phyloP scores from a whole-genome alignment of 2,797 vertebrate genomes.

The Paramormyrops hopkinsi region DNA sequence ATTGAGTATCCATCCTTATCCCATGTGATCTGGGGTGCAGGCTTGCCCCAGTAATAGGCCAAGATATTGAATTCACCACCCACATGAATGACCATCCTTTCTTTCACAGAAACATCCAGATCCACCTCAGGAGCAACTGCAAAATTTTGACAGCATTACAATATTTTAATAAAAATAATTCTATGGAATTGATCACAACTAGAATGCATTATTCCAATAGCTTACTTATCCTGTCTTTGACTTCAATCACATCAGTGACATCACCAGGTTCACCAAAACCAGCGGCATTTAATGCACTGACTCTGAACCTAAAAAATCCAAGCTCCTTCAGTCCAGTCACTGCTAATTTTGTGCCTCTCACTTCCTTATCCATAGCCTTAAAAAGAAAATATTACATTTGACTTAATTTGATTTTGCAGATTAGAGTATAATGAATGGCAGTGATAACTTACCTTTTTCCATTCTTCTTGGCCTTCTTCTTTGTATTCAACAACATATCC shows the following conservation, averaged over 20 bases:
- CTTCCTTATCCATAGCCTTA: slow-evolving; percentile 89
- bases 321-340: slow-evolving; percentile 85
- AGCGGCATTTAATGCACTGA: slow-evolving; percentile 85
- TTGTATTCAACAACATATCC: slow-evolving; percentile 93
- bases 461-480: slow-evolving; percentile 93
- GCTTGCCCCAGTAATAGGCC: slow-evolving; percentile 90
- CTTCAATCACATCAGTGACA: slow-evolving; percentile 82
- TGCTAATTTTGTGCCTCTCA: slow-evolving; percentile 86
- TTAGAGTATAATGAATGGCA: not conserved
- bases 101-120: slow-evolving; percentile 85
- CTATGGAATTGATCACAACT: not conserved
- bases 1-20: slow-evolving; percentile 70
- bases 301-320: slow-evolving; percentile 84
- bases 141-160: slow-evolving; percentile 24
- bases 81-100: slow-evolving; percentile 90
- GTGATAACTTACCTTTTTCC: slow-evolving; percentile 75
- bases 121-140: slow-evolving; percentile 84
- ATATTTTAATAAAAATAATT: not conserved
- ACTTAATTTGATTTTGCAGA: not conserved
- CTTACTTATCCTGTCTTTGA: slow-evolving; percentile 94
- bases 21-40: slow-evolving; percentile 80
- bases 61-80: slow-evolving; percentile 96
- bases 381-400: slow-evolving; percentile 19
- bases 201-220: slow-evolving; percentile 16
- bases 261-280: slow-evolving; percentile 88